Conservation (phyloP, 2,113 vertebrate species). For the Tetrax tetrax region DNA sequence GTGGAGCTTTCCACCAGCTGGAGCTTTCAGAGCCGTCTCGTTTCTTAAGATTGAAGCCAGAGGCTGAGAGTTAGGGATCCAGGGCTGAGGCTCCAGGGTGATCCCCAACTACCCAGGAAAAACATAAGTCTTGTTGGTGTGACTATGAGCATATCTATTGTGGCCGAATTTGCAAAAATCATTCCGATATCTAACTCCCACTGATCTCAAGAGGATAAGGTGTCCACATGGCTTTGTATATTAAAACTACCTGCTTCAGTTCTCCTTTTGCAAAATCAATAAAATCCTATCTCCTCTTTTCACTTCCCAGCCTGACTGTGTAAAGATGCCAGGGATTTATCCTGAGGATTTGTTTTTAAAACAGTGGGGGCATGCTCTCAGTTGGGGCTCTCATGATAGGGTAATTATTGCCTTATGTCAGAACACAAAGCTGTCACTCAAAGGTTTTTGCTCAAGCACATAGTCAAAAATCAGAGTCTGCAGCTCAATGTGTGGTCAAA, state of each 20-base stretch:
- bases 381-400: not conserved
- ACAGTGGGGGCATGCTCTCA: not conserved
- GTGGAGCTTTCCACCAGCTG: not conserved
- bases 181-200: not conserved
- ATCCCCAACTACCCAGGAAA: not conserved
- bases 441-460: not conserved
- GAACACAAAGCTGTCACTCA: not conserved
- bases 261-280: not conserved
- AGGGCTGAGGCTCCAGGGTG: not conserved
- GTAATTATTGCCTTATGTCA: not conserved
- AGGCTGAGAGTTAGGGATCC: not conserved
- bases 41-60: not conserved
- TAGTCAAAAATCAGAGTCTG: not conserved
- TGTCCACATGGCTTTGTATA: not conserved
- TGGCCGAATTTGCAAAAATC: not conserved
- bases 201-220: not conserved
- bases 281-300: not conserved
- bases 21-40: not conserved
- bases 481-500: not conserved
- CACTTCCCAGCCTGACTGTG: not conserved
- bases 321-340: not conserved
- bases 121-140: not conserved
- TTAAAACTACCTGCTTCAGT: not conserved
- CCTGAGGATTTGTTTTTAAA: not conserved
- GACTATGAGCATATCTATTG: not conserved